Percentiles rank a stretch among this genome's conserved stretches.
These are phyloP conservation scores for Lepilemur ruficaudatus DNA, from an alignment of 2,797 vertebrate genomes.

Conservation along the genomic window DNA sequence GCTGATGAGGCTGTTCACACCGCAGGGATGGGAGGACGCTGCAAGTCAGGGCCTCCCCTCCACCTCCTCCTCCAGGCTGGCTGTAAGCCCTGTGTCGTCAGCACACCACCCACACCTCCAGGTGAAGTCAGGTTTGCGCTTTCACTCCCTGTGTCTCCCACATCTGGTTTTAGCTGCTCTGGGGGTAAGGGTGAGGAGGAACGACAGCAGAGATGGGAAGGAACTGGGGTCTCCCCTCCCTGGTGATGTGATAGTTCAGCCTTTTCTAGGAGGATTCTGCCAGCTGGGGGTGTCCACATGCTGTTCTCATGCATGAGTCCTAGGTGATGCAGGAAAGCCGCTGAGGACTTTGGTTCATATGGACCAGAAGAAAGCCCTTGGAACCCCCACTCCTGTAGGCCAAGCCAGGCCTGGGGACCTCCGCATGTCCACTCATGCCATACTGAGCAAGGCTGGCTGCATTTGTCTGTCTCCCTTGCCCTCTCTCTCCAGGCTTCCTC, in stretches of 20 bases:
- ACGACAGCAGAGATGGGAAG: neutral
- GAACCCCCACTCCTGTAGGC: neutral
- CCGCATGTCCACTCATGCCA: no score
- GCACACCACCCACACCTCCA: neutral
- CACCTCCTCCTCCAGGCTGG: accelerated
- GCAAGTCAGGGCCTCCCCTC: neutral
- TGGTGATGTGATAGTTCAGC: neutral
- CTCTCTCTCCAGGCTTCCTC: no score
- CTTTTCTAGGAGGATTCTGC: neutral
- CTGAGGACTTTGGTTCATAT: neutral
- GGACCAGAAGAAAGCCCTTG: neutral
- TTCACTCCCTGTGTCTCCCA: neutral
- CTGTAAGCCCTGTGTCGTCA: neutral
- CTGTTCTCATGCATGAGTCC: neutral
- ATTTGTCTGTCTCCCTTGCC: neutral
- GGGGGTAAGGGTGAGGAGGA: neutral
- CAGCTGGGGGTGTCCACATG: accelerated
- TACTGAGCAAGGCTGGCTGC: accelerated
- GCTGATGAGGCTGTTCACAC: neutral
- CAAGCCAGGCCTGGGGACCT: accelerated
- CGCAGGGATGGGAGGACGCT: neutral
- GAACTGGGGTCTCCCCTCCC: neutral
- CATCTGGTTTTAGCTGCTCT: neutral
- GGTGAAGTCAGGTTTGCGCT: neutral
- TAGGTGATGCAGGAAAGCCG: neutral